These are phyloP conservation scores for Medauroidea extradentata DNA, from an alignment of 1,140 invertebrate species.

Conservation along the genomic window DNA sequence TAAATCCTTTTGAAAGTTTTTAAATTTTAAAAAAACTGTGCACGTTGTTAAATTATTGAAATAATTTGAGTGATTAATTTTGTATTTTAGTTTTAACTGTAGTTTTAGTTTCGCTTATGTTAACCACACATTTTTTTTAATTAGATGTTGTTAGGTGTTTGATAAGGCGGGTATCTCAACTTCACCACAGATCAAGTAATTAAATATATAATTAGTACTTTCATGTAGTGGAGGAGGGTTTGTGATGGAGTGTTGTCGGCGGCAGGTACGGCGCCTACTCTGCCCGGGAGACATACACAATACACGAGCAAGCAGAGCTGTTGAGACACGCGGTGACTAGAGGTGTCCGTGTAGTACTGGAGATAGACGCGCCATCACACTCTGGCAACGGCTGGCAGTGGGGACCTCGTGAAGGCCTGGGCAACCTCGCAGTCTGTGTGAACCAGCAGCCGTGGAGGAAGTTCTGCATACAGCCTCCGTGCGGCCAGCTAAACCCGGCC, in stretches of 20 bases:
- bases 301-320: conserved; percentile 27
- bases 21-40: too few relatives aligned
- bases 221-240: neutral
- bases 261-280: conserved; percentile 34
- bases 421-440: conserved; percentile 67
- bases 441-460: conserved; percentile 67
- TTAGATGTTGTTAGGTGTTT: too few relatives aligned
- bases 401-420: conserved; percentile 60
- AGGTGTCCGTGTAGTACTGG: conserved; percentile 71
- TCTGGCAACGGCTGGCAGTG: conserved; percentile 78
- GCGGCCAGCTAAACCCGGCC: conserved; percentile 77
- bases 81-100: too few relatives aligned
- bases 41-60: too few relatives aligned
- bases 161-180: too few relatives aligned
- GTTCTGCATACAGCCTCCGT: conserved; percentile 77
- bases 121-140: too few relatives aligned
- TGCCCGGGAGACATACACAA: conserved; percentile 26
- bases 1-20: too few relatives aligned
- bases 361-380: conserved; percentile 82
- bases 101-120: too few relatives aligned
- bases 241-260: conserved; percentile 22
- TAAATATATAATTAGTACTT: neutral
- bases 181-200: neutral
- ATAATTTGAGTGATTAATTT: too few relatives aligned
- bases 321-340: conserved; percentile 59